Evolutionary conservation across 2,113 vertebrate genomes (phyloP).

Genomic region (Isichthys henryi): DNA sequence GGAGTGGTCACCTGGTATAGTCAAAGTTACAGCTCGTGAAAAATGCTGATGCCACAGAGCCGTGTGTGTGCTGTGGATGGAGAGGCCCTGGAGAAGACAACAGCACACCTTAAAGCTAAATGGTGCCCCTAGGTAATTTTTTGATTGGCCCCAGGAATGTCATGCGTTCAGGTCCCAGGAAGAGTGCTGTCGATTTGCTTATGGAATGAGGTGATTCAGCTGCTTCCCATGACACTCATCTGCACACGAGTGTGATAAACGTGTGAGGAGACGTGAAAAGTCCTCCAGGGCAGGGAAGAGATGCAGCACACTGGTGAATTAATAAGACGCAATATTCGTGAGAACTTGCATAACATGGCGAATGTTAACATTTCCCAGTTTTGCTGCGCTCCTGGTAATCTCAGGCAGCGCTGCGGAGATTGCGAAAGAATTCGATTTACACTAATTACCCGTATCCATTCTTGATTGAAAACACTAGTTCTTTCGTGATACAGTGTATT

Average conservation of each 20-base stretch:
- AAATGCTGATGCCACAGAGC: neutral
- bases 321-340: neutral
- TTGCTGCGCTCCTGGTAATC: neutral
- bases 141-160: neutral
- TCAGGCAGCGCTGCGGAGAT: neutral
- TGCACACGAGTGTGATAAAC: neutral
- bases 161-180: neutral
- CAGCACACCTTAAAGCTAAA: neutral
- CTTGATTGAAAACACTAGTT: neutral
- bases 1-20: neutral
- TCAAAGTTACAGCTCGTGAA: neutral
- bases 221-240: neutral
- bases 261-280: neutral
- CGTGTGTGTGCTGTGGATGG: neutral
- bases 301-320: neutral
- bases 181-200: neutral
- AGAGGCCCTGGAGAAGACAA: neutral
- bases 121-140: neutral
- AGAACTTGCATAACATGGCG: neutral
- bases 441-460: neutral
- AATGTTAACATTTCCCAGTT: neutral
- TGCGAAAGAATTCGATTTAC: neutral
- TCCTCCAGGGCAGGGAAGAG: neutral
- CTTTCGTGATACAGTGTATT: neutral
- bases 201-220: neutral